A percentile compares a stretch with the other conserved stretches of the same genome.
phyloP scores from a whole-genome alignment of 2,888 invertebrate genomes.

The Eilema caniola region DNA sequence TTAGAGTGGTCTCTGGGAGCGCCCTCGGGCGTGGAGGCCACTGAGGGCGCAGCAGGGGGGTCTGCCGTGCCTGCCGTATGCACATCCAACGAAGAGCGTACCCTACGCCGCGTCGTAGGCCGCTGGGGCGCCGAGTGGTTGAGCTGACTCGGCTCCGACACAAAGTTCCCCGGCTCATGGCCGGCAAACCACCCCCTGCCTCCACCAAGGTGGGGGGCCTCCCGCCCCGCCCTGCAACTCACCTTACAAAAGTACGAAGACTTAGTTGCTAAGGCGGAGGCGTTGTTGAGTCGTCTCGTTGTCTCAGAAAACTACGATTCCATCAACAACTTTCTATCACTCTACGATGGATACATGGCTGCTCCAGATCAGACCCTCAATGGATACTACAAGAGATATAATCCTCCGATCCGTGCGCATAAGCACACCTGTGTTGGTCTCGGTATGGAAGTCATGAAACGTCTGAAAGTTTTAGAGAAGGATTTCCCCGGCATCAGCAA shows the following conservation, averaged over 20 bases:
- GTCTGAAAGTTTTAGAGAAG: conserved; percentile 87
- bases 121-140: conserved; percentile 98
- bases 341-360: conserved; percentile 89
- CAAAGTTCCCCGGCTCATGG: conserved; percentile 71
- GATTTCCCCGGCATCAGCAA: conserved; percentile 90
- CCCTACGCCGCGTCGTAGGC: conserved; percentile 89
- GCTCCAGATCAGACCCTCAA: conserved; percentile 90
- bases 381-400: conserved; percentile 93
- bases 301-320: conserved; percentile 96
- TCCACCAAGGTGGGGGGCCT: conserved; percentile 81
- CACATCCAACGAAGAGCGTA: conserved; percentile 80
- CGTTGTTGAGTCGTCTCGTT: conserved; percentile 93
- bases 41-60: conserved; percentile 70
- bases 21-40: conserved; percentile 76
- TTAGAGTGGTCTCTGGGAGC: conserved; percentile 81
- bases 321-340: conserved; percentile 93
- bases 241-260: conserved; percentile 93
- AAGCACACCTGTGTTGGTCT: conserved; percentile 97
- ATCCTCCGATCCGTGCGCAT: conserved; percentile 93
- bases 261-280: conserved; percentile 93
- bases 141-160: conserved; percentile 95
- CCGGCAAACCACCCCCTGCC: conserved; percentile 83
- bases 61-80: conserved; percentile 68
- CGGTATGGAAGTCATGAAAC: conserved; percentile 93
- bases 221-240: conserved; percentile 89